phyloP scores from a whole-genome alignment of 2,888 invertebrate genomes.

The Onthophagus sagittarius region DNA sequence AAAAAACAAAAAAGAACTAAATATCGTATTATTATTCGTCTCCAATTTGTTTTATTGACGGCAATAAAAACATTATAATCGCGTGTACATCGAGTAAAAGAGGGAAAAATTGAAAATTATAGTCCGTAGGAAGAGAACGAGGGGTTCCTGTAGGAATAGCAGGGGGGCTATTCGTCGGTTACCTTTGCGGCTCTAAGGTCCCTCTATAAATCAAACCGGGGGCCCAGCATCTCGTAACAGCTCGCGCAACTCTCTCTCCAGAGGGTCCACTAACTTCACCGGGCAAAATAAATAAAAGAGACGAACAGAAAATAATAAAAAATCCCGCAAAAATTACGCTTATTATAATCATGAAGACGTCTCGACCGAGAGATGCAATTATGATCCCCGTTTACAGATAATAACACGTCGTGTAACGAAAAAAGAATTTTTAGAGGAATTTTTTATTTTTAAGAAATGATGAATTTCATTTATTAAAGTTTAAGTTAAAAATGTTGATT shows the following conservation, averaged over 20 bases:
- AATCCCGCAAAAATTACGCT: not conserved
- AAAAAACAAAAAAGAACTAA: too few relatives aligned
- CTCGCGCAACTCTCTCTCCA: not conserved
- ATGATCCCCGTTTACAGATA: not conserved
- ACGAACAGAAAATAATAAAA: not conserved
- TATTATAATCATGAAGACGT: not conserved
- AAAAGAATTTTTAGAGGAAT: too few relatives aligned
- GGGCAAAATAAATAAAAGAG: not conserved
- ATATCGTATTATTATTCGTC: not conserved
- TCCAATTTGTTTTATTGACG: not conserved
- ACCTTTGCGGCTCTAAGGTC: conserved; percentile 7
- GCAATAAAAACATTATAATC: not conserved
- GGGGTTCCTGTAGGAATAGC: conserved; percentile 1
- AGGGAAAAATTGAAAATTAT: conserved; percentile 10
- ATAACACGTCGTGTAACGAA: not conserved
- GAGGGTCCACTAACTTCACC: not conserved
- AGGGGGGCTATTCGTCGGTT: conserved; percentile 6
- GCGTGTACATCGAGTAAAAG: not conserved
- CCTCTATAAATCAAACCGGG: conserved; percentile 6
- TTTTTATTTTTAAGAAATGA: too few relatives aligned
- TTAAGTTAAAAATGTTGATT: not conserved
- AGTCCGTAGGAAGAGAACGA: not conserved
- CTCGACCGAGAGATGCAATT: not conserved
- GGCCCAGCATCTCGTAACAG: not conserved
- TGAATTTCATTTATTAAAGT: too few relatives aligned